Evolutionary conservation across 2,113 vertebrate species (phyloP), one percentile per base, ranked within the genome.

Genomic region (Lates calcarifer): DNA sequence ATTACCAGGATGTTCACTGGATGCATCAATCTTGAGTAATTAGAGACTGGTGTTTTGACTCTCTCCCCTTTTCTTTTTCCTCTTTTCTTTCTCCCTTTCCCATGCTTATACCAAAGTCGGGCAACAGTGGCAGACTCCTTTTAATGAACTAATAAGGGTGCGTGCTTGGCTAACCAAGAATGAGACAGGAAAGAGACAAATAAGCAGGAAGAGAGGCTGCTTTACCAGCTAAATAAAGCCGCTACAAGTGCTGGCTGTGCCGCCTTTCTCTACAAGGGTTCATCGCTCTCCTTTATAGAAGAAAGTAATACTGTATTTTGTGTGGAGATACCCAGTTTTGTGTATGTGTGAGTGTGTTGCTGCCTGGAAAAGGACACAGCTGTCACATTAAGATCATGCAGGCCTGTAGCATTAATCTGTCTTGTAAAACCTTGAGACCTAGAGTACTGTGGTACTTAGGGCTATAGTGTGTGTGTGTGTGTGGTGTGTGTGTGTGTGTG

Each of bases 1-100:
- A 94, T 94, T 92, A 93, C 91, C 89, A 81, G 87, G 86, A 91
- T 90, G 92, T 92, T 91, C 89, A 77, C 73, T 77, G 84, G 88
- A 89, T 76, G 85, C 90, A 93, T 93, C 92, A 92, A 91, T 95
- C 93, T 93, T 86, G 56, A 76, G 86, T 92, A 93, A 94, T 91
- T 92, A 91, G 87, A 91, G 80, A 83, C 74, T 33, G 20, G 74
- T 89, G 86, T 91, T 91, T 91, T 90, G 89, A 90, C 84, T 90
- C 68, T 62, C 69, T 87, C 70, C 61, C 58, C 65, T 83, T 85
- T 89, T 81, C 66, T 85, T 88, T 88, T 81, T 60, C 79, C 62
- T 70, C 62, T 37, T 69, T 78, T 82, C 43, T 73, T 62, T 79
- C 61, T 47, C 61, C 65, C 55, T 78, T 83, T 76, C 43, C 68